These are phyloP conservation scores for Syngnathus floridae DNA, from an alignment of 2,113 vertebrate species.

Conservation along the genomic window DNA sequence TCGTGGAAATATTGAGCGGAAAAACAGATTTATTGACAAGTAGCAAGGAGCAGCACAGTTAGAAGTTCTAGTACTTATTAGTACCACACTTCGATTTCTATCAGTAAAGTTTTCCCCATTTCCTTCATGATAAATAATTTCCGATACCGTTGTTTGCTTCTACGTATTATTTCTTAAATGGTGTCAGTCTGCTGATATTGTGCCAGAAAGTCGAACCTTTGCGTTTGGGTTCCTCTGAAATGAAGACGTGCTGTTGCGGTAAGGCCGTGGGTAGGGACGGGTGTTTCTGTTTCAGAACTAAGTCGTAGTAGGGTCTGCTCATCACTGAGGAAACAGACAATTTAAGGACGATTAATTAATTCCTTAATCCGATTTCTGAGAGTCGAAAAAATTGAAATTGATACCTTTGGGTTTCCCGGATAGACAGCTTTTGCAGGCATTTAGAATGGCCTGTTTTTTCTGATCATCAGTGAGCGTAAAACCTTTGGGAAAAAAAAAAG, in stretches of 20 bases:
- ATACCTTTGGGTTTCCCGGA: conserved; percentile 88
- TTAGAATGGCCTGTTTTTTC: conserved; percentile 92
- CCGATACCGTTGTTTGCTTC: neutral
- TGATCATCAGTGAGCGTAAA: conserved; percentile 91
- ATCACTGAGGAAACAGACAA: conserved; percentile 57
- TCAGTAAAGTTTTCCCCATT: neutral
- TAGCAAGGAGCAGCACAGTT: conserved; percentile 52
- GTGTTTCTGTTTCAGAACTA: conserved; percentile 86
- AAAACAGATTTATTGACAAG: conserved; percentile 22
- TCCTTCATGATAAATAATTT: neutral
- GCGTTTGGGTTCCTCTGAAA: conserved; percentile 89
- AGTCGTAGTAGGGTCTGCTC: conserved; percentile 85
- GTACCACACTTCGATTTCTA: neutral
- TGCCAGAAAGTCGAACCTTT: conserved; percentile 96
- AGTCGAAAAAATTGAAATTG: neutral
- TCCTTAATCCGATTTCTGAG: no score
- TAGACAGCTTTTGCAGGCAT: conserved; percentile 82
- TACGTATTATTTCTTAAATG: conserved; percentile 82
- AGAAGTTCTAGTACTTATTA: conserved; percentile 22
- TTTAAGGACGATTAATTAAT: no score
- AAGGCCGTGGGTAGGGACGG: conserved; percentile 76
- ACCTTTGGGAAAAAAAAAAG: conserved; percentile 59
- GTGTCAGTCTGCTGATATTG: conserved; percentile 88
- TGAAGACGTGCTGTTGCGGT: conserved; percentile 87
- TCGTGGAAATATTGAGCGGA: conserved; percentile 35